These are phyloP conservation scores for Colletes latitarsis DNA, from an alignment of 1,140 invertebrate genomes.

Conservation along the genomic window DNA sequence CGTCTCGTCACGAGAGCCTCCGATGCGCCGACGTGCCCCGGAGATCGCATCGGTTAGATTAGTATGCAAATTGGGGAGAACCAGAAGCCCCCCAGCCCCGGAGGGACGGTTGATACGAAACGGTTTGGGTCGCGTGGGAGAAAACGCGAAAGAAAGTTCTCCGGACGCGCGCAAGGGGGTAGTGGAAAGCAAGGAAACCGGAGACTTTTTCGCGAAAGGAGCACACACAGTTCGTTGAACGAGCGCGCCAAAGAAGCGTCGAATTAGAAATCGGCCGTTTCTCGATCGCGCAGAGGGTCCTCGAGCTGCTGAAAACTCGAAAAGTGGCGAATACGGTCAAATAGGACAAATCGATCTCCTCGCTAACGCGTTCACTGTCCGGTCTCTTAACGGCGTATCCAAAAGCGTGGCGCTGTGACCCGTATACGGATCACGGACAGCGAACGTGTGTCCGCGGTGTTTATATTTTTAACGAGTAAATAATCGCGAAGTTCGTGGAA, in stretches of 20 bases:
- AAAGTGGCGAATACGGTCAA: no score
- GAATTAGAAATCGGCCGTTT: conserved; percentile 2
- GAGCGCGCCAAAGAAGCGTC: not conserved
- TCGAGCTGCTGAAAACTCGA: no score
- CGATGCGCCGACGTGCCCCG: not conserved
- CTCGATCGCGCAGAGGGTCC: no score
- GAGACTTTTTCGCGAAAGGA: not conserved
- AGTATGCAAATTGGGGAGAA: not conserved
- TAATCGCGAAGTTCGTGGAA: not conserved
- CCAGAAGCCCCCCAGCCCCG: no score
- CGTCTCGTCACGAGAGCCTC: not conserved
- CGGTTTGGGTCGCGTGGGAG: not conserved
- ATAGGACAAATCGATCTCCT: not conserved
- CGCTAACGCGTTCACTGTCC: not conserved
- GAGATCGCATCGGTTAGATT: not conserved
- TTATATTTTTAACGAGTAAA: no score
- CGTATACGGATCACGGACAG: no score
- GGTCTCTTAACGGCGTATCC: no score
- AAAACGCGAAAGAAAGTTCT: conserved; percentile 2
- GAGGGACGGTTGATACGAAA: no score
- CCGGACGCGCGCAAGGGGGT: no score
- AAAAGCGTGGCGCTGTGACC: no score
- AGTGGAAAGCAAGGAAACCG: not conserved
- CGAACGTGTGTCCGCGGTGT: no score
- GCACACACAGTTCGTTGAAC: not conserved